Evolutionary conservation across 2,888 invertebrate species (phyloP).

Genomic region (Rhogogaster chlorosoma): DNA sequence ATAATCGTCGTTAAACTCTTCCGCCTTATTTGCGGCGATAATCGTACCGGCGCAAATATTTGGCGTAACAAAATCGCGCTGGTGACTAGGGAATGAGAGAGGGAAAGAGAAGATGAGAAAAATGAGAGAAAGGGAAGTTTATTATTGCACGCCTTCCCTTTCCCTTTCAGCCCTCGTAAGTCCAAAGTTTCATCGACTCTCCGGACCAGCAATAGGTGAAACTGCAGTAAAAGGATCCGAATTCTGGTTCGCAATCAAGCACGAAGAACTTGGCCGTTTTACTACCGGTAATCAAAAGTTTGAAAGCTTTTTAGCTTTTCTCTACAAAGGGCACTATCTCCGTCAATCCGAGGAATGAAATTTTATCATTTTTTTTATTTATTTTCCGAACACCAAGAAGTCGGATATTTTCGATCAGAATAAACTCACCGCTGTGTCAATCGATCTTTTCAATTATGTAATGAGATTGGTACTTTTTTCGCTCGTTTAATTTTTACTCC

Average conservation of each 20-base stretch:
- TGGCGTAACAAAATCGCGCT: neutral
- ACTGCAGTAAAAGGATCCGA: slow-evolving; percentile 20
- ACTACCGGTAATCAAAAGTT: neutral
- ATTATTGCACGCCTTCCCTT: neutral
- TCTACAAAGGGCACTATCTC: neutral
- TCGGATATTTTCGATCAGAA: neutral
- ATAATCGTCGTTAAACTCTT: slow-evolving; percentile 41
- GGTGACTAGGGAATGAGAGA: no score
- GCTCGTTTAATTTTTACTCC: neutral
- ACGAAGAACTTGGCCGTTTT: slow-evolving; percentile 2
- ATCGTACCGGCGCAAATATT: neutral
- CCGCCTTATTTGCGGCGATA: slow-evolving; percentile 20
- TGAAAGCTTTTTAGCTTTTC: neutral
- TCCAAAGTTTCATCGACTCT: slow-evolving; percentile 25
- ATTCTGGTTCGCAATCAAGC: neutral
- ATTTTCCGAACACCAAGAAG: neutral
- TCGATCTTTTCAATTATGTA: neutral
- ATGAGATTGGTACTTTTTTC: neutral
- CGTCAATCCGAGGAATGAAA: neutral
- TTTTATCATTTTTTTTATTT: neutral
- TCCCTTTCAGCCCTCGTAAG: neutral
- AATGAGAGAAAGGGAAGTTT: neutral
- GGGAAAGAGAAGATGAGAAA: neutral
- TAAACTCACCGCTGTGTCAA: neutral
- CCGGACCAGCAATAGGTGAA: neutral